Conservation (phyloP, 1,140 invertebrate genomes). For the Thaumetopoea pityocampa region DNA sequence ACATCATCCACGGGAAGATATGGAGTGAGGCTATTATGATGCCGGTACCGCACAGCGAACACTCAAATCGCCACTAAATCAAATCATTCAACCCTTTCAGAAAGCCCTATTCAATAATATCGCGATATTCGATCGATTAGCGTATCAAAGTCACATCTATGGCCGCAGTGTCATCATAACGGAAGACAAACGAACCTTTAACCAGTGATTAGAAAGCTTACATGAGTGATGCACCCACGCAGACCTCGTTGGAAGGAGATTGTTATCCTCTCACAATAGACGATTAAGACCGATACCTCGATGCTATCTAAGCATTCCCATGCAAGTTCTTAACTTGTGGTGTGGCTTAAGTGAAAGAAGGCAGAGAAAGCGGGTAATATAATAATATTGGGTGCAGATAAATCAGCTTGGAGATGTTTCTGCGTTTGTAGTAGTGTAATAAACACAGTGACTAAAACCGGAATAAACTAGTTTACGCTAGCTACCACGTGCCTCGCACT, state of each 20-base stretch:
- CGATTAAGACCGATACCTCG: conserved; percentile 32
- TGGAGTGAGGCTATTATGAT: no score
- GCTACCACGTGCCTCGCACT: no score
- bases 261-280: conserved; percentile 34
- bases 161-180: not conserved
- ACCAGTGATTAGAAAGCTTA: conserved; percentile 14
- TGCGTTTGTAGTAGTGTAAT: no score
- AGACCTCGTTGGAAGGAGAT: conserved; percentile 16
- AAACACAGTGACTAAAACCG: no score
- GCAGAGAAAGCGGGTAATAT: conserved; percentile 1
- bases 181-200: conserved; percentile 4
- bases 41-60: no score
- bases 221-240: conserved; percentile 12
- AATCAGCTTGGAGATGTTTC: no score
- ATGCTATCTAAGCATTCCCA: conserved; percentile 26
- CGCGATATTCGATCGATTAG: not conserved
- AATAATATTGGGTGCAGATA: not conserved
- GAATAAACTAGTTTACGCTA: no score
- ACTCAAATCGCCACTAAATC: no score
- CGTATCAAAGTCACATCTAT: not conserved
- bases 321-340: conserved; percentile 28
- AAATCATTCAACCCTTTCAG: no score
- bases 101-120: no score
- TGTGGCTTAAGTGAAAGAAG: conserved; percentile 6
- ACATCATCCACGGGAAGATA: no score